Conservation (phyloP, 2,113 vertebrate genomes). For the Salvelinus fontinalis region DNA sequence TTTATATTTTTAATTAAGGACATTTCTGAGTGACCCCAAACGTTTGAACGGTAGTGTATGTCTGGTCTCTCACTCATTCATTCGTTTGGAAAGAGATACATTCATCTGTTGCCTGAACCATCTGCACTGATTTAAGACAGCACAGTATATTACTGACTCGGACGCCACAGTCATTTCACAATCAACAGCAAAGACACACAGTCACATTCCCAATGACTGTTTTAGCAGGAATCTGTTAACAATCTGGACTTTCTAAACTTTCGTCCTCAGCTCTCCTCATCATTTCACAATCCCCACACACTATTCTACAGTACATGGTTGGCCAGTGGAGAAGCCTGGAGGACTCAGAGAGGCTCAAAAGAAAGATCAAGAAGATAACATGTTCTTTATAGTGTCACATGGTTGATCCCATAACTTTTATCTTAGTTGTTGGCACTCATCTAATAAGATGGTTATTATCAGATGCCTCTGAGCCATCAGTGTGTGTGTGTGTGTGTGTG, state of each 20-base stretch:
- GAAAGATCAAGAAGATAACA: background rate
- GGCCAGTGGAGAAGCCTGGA: background rate
- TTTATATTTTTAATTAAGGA: too few relatives aligned
- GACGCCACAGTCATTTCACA: slow-evolving; percentile 42
- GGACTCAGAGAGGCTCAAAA: background rate
- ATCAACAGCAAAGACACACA: slow-evolving; percentile 60
- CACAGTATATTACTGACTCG: background rate
- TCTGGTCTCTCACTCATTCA: background rate
- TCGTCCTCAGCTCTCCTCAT: slow-evolving; percentile 20
- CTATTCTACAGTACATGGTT: too few relatives aligned
- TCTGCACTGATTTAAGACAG: slow-evolving; percentile 4
- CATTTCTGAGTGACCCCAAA: too few relatives aligned
- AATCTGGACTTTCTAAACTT: background rate
- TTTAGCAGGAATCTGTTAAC: slow-evolving; percentile 44
- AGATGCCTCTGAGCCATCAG: slow-evolving; percentile 50
- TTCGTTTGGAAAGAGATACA: background rate
- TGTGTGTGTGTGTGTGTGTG: slow-evolving; percentile 28
- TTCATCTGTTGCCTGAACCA: background rate
- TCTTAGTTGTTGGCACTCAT: background rate
- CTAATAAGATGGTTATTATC: slow-evolving; percentile 55
- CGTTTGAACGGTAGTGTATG: too few relatives aligned
- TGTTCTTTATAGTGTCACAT: background rate
- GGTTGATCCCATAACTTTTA: background rate
- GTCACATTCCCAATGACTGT: slow-evolving; percentile 9
- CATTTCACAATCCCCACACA: slow-evolving; percentile 19